Base-by-base conservation (phyloP, 2,797 vertebrate species). In the Oreochromis mossambicus region DNA sequence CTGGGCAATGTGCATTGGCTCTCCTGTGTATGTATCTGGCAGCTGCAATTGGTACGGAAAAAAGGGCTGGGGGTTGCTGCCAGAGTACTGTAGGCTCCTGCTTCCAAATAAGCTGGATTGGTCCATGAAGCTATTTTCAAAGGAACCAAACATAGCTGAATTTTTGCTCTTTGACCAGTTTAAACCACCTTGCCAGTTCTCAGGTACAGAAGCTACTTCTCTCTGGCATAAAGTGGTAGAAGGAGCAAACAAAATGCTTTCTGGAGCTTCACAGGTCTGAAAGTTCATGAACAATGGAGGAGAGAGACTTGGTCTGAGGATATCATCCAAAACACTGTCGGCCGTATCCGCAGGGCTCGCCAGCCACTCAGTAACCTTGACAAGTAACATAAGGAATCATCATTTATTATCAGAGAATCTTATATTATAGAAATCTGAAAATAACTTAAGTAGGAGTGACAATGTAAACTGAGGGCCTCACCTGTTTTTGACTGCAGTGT, bases 341-440 rank as follows among this genome's bases (percentile, higher is more conserved):
- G 88, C 85, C 4, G 86, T 61, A 54, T 89, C 80, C 32, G 73
- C 48, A 56, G 91, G 83, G 34, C 82, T 90, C 8, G 8, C 46
- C 7, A 75, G 81, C 89, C 92, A 95, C n/a, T 89, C 84, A 79
- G 82, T 13, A 32, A 76, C 66, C 95, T 96, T 83, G 13, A 87
- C 26, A 88, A 56, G 51, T 91, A 85, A 94, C 38, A 95, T 6
- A 66, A 83, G 12, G 85, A 36, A 83, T n/a, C 15, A 81, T 36
- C 66, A 41, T 66, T 86, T 48, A 88, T 68, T 84, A 19, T 26
- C 29, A 51, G 4, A 29, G 0, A 79, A 78, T 32, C 2, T 52
- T 29, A 75, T 43, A 50, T 58, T 8, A 78, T 66, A 70, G 7
- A 6, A 41, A 12, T 73, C 24, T 48, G 24, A 73, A 73, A 48